Conservation (phyloP, 1,140 invertebrate species). For the Ceratoteleas bidentatus region DNA sequence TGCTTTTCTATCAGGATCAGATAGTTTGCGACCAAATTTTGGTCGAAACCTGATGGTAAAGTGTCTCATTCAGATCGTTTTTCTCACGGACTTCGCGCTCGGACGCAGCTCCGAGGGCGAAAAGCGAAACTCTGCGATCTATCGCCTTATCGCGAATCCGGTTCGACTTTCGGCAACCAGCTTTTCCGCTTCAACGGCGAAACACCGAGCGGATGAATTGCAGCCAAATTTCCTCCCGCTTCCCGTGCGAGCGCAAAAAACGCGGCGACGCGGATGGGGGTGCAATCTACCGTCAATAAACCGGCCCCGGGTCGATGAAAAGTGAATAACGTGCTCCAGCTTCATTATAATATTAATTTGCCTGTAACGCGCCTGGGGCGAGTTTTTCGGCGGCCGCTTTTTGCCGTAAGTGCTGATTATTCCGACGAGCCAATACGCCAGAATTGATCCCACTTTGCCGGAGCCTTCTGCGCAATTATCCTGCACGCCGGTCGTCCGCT, state of each 20-base stretch:
- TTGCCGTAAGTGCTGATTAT: constrained; percentile 45
- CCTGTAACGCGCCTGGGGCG: constrained; percentile 24
- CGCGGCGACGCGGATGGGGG: neutral
- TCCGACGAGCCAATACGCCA: constrained; percentile 37
- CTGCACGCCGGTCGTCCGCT: constrained; percentile 58
- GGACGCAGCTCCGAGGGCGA: too few relatives aligned
- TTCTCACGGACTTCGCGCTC: too few relatives aligned
- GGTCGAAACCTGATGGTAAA: too few relatives aligned
- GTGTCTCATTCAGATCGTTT: too few relatives aligned
- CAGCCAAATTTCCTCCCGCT: neutral
- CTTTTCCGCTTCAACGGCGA: too few relatives aligned
- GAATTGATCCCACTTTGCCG: constrained; percentile 59
- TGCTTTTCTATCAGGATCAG: too few relatives aligned
- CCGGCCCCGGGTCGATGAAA: constrained; percentile 15
- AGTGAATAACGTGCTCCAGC: constrained; percentile 17
- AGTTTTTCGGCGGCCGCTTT: constrained; percentile 33
- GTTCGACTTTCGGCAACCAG: too few relatives aligned
- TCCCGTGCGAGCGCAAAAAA: neutral
- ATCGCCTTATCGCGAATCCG: too few relatives aligned
- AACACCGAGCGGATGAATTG: too few relatives aligned
- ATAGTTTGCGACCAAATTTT: too few relatives aligned
- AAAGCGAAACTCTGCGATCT: too few relatives aligned
- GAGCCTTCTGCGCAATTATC: constrained; percentile 55
- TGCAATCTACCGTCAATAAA: constrained; percentile 40
- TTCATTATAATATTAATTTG: constrained; percentile 57